Evolutionary conservation across 2,888 invertebrate genomes (phyloP).

Genomic region (Chloroclysta siterata): DNA sequence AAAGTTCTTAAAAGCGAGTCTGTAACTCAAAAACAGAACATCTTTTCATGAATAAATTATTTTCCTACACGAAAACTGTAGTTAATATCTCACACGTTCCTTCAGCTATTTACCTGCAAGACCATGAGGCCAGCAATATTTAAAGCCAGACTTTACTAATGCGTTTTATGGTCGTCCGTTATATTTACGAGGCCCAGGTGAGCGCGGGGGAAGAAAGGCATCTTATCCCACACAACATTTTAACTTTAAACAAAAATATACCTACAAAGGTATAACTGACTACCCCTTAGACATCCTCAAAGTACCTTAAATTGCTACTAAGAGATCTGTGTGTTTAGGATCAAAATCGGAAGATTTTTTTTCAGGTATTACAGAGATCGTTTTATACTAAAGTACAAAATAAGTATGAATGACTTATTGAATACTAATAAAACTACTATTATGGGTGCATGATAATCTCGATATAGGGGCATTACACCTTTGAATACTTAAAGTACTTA

Average conservation of each 20-base stretch:
- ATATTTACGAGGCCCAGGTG: slow-evolving; percentile 80
- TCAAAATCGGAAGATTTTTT: too few species aligned
- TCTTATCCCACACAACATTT: slow-evolving; percentile 62
- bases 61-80: slow-evolving; percentile 9
- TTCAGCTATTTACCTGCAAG: slow-evolving; percentile 34
- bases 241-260: slow-evolving; percentile 52
- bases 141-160: slow-evolving; percentile 77
- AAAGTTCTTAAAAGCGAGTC: neutral
- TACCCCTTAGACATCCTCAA: too few species aligned
- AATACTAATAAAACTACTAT: too few species aligned
- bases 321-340: too few species aligned
- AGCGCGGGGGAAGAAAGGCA: slow-evolving; percentile 65
- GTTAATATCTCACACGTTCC: slow-evolving; percentile 27
- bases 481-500: too few species aligned
- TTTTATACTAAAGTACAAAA: too few species aligned
- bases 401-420: too few species aligned
- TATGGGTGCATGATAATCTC: too few species aligned
- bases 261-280: neutral
- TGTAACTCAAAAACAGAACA: slow-evolving; percentile 9
- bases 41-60: slow-evolving; percentile 6
- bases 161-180: slow-evolving; percentile 76
- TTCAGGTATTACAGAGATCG: too few species aligned
- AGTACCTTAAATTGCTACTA: too few species aligned
- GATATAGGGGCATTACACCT: too few species aligned
- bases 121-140: slow-evolving; percentile 66